Conservation (phyloP, 2,113 vertebrate genomes). For the Arenaria interpres region DNA sequence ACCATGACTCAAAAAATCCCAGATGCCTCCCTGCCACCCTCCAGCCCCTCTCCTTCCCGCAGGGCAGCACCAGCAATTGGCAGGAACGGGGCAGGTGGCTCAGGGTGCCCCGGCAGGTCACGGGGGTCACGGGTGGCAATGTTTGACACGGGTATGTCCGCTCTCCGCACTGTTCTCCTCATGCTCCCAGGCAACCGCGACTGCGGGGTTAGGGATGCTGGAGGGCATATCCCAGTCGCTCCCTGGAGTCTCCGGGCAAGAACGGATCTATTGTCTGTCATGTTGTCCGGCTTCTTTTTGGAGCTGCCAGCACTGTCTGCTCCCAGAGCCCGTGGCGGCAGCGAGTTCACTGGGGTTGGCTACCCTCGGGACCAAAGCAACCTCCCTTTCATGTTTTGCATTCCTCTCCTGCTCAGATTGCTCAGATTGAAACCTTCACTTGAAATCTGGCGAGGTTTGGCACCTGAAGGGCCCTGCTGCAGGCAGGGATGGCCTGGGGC, state of each 20-base stretch:
- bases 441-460: not conserved
- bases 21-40: no score
- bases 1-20: not conserved
- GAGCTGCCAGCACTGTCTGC: not conserved
- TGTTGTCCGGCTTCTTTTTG: not conserved
- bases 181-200: fast-evolving
- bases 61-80: not conserved
- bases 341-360: fast-evolving
- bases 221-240: fast-evolving
- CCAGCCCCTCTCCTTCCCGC: no score
- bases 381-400: not conserved
- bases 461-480: not conserved
- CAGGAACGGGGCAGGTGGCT: not conserved
- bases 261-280: not conserved
- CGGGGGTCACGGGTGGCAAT: not conserved
- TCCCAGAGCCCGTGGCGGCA: not conserved
- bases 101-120: not conserved
- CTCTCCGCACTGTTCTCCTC: fast-evolving
- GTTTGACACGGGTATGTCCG: not conserved
- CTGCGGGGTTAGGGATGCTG: fast-evolving
- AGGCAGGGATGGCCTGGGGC: not conserved
- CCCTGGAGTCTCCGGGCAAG: not conserved
- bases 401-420: not conserved
- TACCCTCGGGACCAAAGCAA: not conserved
- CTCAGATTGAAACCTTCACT: not conserved